Conservation (phyloP, 2,113 vertebrate genomes). For the Xiphorhynchus elegans region DNA sequence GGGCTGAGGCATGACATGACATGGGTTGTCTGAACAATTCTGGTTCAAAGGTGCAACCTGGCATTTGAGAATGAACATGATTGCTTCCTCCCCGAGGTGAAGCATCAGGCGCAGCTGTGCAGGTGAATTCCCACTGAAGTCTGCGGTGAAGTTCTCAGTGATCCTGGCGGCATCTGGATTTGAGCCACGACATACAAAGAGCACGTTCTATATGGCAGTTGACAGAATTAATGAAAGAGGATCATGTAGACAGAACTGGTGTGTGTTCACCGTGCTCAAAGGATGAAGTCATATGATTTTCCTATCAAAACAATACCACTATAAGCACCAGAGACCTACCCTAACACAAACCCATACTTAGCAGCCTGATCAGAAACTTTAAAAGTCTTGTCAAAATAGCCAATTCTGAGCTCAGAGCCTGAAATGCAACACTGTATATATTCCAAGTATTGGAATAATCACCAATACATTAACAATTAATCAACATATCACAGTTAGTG, state of each 20-base stretch:
- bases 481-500: not conserved
- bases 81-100: not conserved
- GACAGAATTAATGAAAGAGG: slow-evolving; percentile 47
- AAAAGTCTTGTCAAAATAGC: not conserved
- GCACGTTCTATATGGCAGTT: not conserved
- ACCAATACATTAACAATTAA: not conserved
- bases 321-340: not conserved
- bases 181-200: slow-evolving; percentile 39
- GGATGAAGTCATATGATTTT: not conserved
- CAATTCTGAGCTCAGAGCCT: not conserved
- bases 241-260: not conserved
- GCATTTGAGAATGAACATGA: not conserved
- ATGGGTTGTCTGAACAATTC: not conserved
- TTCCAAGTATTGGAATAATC: not conserved
- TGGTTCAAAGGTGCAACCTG: not conserved
- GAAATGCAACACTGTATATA: not conserved
- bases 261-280: not conserved
- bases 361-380: not conserved
- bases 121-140: slow-evolving; percentile 32
- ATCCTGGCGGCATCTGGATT: slow-evolving; percentile 19
- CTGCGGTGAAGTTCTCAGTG: not conserved
- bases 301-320: not conserved
- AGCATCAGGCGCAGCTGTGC: slow-evolving; percentile 36
- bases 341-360: not conserved
- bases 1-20: not conserved